phyloP scores from a whole-genome alignment of 2,113 vertebrate species.

The Syngnathus scovelli region DNA sequence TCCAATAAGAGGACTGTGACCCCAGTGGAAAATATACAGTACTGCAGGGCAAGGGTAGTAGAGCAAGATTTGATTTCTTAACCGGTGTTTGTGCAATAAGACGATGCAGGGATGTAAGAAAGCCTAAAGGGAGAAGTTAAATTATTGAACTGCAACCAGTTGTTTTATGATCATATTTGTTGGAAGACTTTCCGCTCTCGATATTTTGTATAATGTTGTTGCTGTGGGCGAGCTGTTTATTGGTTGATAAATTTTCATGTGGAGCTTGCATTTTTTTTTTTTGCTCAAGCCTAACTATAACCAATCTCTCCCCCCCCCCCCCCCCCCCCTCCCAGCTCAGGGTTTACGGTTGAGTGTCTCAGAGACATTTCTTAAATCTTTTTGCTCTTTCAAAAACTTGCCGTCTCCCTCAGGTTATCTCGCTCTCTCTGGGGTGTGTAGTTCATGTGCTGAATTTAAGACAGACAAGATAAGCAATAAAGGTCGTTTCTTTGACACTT shows the following conservation, averaged over 20 bases:
- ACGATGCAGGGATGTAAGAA: constrained; percentile 24
- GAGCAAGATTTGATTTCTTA: constrained; percentile 29
- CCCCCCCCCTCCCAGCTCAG: neutral
- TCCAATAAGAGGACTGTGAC: constrained; percentile 27
- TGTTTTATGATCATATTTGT: constrained; percentile 52
- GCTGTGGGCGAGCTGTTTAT: constrained; percentile 24
- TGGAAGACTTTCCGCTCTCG: constrained; percentile 15
- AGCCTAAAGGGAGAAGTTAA: constrained; percentile 43
- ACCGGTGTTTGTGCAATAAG: constrained; percentile 24
- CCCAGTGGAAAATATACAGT: constrained; percentile 14
- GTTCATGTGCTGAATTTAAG: constrained; percentile 4
- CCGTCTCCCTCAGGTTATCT: neutral
- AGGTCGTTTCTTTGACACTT: constrained; percentile 3
- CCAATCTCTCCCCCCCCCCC: no score
- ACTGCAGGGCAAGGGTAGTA: constrained; percentile 12
- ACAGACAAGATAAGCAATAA: constrained; percentile 1
- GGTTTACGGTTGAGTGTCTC: neutral
- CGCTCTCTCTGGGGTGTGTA: neutral
- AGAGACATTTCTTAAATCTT: neutral
- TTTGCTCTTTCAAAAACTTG: neutral
- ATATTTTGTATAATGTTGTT: constrained; percentile 14
- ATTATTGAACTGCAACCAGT: constrained; percentile 43
- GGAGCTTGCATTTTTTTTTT: constrained; percentile 3
- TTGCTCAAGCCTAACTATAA: neutral
- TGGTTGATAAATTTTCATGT: constrained; percentile 33